A percentile compares a stretch with the other conserved stretches of the same genome.
Evolutionary conservation across 2,888 invertebrate genomes (phyloP).

Genomic region (Tetragonula carbonaria): DNA sequence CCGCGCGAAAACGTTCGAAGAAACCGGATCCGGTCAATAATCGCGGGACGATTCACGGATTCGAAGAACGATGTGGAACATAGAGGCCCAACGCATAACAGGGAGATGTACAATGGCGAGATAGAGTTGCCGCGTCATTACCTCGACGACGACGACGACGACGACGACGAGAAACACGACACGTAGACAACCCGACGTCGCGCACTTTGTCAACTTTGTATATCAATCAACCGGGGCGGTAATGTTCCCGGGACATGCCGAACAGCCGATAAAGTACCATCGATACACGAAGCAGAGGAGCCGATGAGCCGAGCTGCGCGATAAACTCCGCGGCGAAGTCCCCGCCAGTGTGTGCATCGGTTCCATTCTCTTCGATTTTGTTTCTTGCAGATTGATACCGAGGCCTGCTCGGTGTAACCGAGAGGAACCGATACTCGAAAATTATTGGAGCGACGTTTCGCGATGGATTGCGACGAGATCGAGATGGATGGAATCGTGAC

Average conservation of each 20-base stretch:
- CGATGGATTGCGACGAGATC: not conserved
- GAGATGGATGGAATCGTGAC: not conserved
- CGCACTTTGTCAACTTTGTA: conserved; percentile 76
- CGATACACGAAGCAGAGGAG: conserved; percentile 66
- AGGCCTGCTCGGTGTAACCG: not conserved
- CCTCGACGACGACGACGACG: conserved; percentile 62
- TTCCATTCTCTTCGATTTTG: conserved; percentile 37
- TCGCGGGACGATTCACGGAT: conserved; percentile 48
- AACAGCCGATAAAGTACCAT: conserved; percentile 71
- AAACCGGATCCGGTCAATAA: not conserved
- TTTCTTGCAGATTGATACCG: conserved; percentile 35
- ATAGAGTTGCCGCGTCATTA: conserved; percentile 75
- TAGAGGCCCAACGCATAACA: conserved; percentile 19
- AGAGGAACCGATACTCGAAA: conserved; percentile 16
- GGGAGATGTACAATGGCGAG: conserved; percentile 67
- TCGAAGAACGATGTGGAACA: conserved; percentile 57
- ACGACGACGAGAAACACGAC: conserved; percentile 57
- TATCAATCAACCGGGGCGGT: conserved; percentile 73
- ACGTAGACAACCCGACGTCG: conserved; percentile 59
- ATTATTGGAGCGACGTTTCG: not conserved
- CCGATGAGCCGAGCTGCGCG: conserved; percentile 70
- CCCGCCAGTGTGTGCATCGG: conserved; percentile 1
- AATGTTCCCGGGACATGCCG: conserved; percentile 66
- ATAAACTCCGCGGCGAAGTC: conserved; percentile 54
- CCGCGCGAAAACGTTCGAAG: not conserved